Evolutionary conservation across 2,797 vertebrate genomes (phyloP).

Genomic region (Anguilla pacifica): DNA sequence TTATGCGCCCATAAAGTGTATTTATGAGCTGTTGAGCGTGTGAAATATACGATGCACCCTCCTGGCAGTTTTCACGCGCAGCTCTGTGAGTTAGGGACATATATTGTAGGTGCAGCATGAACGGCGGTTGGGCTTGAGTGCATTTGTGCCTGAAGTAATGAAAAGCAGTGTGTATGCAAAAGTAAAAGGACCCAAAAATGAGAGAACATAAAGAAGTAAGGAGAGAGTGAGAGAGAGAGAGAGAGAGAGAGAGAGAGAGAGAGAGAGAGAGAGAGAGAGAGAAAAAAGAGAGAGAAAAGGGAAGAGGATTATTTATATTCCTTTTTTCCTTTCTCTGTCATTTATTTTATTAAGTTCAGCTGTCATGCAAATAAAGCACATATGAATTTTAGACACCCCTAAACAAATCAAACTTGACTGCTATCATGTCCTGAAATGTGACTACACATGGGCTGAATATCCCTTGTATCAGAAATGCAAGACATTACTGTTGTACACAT

Average conservation of each 20-base stretch:
- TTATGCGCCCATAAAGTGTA: neutral
- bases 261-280: too few species aligned
- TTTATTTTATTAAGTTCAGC: too few species aligned
- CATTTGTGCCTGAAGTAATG: neutral
- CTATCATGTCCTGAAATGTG: neutral
- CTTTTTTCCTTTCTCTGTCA: too few species aligned
- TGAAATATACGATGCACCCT: neutral
- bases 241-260: neutral
- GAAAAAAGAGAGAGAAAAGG: too few species aligned
- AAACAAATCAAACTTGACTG: neutral
- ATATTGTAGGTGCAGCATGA: neutral
- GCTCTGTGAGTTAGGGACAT: neutral
- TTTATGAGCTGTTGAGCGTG: constrained; percentile 12
- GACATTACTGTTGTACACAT: too few species aligned
- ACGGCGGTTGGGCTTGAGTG: neutral
- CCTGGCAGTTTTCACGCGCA: neutral
- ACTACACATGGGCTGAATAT: neutral
- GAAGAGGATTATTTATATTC: too few species aligned
- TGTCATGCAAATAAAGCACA: too few species aligned
- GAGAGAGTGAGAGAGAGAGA: neutral
- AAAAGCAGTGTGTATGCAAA: neutral
- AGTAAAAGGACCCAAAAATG: neutral
- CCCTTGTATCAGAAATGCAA: neutral
- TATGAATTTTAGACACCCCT: neutral
- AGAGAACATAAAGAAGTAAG: neutral